A percentile compares a stretch with the other conserved stretches of the same genome.
Evolutionary conservation across 2,113 vertebrate species (phyloP).

Genomic region (Jacana jacana): DNA sequence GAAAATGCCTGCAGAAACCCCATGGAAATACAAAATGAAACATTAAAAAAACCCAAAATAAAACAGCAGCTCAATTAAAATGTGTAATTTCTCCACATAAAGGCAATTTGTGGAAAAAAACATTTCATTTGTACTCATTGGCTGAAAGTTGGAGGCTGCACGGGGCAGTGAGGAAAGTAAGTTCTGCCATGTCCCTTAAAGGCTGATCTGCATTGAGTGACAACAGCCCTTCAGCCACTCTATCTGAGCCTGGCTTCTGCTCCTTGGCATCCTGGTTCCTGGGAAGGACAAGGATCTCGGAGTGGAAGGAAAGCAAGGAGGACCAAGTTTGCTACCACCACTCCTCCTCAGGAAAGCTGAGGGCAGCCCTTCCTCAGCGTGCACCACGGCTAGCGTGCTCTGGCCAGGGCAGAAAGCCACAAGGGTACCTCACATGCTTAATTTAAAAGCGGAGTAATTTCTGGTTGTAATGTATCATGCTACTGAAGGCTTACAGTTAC

Average conservation of each 20-base stretch:
- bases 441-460: slow-evolving; percentile 36
- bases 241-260: neutral
- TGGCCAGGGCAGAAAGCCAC: slow-evolving; percentile 20
- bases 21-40: slow-evolving; percentile 17
- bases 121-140: neutral
- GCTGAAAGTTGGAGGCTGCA: neutral
- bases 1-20: slow-evolving; percentile 34
- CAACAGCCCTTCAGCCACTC: neutral
- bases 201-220: neutral
- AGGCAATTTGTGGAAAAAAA: slow-evolving; percentile 7
- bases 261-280: neutral
- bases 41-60: neutral
- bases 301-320: neutral
- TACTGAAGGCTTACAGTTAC: slow-evolving; percentile 10
- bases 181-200: neutral
- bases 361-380: neutral
- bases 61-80: slow-evolving; percentile 25
- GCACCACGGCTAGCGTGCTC: neutral
- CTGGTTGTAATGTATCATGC: slow-evolving; percentile 32
- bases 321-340: neutral
- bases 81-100: neutral
- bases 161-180: neutral
- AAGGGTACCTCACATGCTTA: neutral
- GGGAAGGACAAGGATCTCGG: neutral
- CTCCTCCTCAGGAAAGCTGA: neutral